Evolutionary conservation across 2,797 vertebrate genomes (phyloP).

Genomic region (Pseudocheirus occidentalis): DNA sequence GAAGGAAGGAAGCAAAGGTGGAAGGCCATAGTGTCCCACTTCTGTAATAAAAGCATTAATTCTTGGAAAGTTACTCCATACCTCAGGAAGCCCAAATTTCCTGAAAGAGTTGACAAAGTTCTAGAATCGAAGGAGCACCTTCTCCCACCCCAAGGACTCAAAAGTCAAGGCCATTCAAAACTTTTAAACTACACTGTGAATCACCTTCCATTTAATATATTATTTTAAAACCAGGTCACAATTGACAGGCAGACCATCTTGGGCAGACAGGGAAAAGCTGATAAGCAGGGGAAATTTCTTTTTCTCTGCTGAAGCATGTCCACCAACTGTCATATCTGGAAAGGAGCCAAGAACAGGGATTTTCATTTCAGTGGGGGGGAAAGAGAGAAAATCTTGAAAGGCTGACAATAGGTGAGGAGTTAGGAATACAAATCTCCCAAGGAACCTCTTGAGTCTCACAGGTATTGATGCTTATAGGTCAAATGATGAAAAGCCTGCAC

Average conservation of each 20-base stretch:
- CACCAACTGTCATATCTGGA: constrained; percentile 79
- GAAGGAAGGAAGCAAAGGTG: no score
- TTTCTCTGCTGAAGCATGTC: constrained; percentile 78
- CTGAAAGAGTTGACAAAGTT: constrained; percentile 60
- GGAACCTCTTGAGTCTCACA: constrained; percentile 46
- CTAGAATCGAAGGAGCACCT: constrained; percentile 54
- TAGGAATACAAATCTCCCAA: constrained; percentile 27
- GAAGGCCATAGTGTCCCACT: neutral
- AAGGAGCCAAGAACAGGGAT: constrained; percentile 74
- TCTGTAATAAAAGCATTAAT: neutral
- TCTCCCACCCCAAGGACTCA: constrained; percentile 58
- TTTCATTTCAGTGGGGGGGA: constrained; percentile 62
- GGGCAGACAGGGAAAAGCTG: constrained; percentile 70
- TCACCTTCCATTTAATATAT: constrained; percentile 74
- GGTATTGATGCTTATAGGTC: constrained; percentile 31
- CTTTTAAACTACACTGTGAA: constrained; percentile 71
- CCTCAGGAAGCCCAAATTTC: constrained; percentile 49
- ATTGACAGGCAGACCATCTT: constrained; percentile 72
- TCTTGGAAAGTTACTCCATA: neutral
- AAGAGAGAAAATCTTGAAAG: constrained; percentile 44
- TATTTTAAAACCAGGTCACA: constrained; percentile 80
- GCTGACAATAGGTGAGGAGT: constrained; percentile 46
- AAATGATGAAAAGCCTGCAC: constrained; percentile 16
- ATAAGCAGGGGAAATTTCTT: constrained; percentile 77
- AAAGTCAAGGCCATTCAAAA: constrained; percentile 70